Percentiles rank a stretch among this genome's conserved stretches.
Evolutionary conservation across 2,888 invertebrate species (phyloP).

Genomic region (Hemithea aestivaria): DNA sequence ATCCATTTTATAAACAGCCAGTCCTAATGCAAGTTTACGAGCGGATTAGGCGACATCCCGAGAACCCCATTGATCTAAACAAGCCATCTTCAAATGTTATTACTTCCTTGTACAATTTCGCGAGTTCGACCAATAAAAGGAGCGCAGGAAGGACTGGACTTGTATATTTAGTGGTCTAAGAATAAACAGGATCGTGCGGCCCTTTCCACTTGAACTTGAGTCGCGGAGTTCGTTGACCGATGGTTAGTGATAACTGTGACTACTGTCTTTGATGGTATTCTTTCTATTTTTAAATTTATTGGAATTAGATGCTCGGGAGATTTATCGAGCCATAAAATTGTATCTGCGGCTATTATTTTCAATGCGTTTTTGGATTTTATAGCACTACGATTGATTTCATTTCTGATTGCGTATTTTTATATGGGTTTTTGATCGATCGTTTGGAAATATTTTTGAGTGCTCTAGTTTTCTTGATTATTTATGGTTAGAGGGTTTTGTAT

Average conservation of each 20-base stretch:
- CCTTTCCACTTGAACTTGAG: constrained; percentile 72
- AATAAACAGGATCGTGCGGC: constrained; percentile 58
- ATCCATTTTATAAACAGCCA: constrained; percentile 29
- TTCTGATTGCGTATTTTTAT: background rate
- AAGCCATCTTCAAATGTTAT: constrained; percentile 33
- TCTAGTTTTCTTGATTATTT: too few relatives aligned
- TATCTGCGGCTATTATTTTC: constrained; percentile 7
- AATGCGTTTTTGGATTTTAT: constrained; percentile 1
- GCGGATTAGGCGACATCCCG: constrained; percentile 28
- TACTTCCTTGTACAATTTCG: constrained; percentile 36
- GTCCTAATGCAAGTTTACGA: constrained; percentile 31
- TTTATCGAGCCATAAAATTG: constrained; percentile 11
- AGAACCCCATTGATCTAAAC: constrained; percentile 33
- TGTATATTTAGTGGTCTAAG: constrained; percentile 67
- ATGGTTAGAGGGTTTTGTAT: too few relatives aligned
- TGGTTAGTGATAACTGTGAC: constrained; percentile 44
- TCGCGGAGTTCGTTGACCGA: constrained; percentile 54
- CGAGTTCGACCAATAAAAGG: constrained; percentile 40
- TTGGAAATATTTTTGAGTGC: background rate
- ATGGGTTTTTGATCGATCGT: background rate
- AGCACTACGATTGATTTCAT: constrained; percentile 3
- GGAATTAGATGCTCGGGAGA: constrained; percentile 8
- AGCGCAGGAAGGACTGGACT: constrained; percentile 48
- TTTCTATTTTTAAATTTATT: constrained; percentile 26
- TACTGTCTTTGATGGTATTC: constrained; percentile 25